A percentile compares a stretch with the other conserved stretches of the same genome.
Conservation (phyloP, 2,888 invertebrate genomes). For the Boloria selene region DNA sequence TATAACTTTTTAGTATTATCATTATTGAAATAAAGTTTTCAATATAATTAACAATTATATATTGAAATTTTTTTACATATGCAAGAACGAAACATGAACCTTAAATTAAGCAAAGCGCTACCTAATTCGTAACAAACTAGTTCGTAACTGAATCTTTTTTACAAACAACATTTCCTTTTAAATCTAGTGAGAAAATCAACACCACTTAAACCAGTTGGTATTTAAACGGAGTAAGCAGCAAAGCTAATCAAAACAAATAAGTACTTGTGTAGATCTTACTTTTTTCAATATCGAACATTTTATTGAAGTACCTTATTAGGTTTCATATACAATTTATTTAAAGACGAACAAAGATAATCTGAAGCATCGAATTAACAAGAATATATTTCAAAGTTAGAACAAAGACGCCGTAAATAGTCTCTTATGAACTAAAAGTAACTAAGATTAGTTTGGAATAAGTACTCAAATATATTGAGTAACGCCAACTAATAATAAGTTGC, state of each 20-base stretch:
- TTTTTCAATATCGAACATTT: constrained; percentile 10
- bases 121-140: not conserved
- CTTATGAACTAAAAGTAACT: constrained; percentile 26
- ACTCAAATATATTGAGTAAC: constrained; percentile 11
- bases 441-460: constrained; percentile 25
- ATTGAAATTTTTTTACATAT: not conserved
- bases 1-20: too few relatives aligned
- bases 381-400: constrained; percentile 20
- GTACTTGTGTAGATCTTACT: constrained; percentile 12
- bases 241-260: constrained; percentile 17
- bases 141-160: constrained; percentile 7
- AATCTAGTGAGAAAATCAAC: constrained; percentile 24
- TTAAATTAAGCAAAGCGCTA: too few relatives aligned
- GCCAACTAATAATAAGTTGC: constrained; percentile 10
- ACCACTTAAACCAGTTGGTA: constrained; percentile 18
- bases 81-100: too few relatives aligned
- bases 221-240: constrained; percentile 6
- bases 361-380: constrained; percentile 2
- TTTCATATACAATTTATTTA: constrained; percentile 17
- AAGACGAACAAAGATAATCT: constrained; percentile 21
- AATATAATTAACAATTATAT: not conserved
- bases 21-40: too few relatives aligned
- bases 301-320: constrained; percentile 1
- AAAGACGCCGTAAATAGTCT: constrained; percentile 28
- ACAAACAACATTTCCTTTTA: constrained; percentile 13